Percentiles rank a stretch among this genome's conserved stretches.
Conservation (phyloP, 2,888 invertebrate genomes). For the Drosophila imparisetae region DNA sequence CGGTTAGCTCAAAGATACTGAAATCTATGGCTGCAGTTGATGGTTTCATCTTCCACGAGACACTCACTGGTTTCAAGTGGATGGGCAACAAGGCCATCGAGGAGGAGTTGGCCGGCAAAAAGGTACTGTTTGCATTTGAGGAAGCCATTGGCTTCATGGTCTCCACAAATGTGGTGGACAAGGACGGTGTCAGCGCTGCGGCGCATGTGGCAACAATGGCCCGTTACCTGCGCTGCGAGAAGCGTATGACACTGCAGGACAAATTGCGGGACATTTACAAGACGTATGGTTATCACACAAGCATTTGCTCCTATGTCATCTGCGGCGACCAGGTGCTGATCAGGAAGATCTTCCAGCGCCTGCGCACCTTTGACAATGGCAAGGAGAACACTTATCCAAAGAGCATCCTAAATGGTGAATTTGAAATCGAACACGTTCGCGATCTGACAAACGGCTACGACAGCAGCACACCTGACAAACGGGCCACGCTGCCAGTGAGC, state of each 20-base stretch:
- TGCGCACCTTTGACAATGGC: constrained; percentile 89
- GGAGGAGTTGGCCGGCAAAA: constrained; percentile 89
- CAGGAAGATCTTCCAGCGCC: constrained; percentile 90
- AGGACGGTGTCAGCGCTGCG: constrained; percentile 97
- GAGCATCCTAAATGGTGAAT: constrained; percentile 88
- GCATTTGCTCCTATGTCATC: constrained; percentile 94
- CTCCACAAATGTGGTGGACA: constrained; percentile 94
- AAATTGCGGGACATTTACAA: constrained; percentile 91
- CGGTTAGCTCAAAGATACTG: constrained; percentile 98
- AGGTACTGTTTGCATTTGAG: constrained; percentile 97
- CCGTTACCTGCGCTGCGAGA: constrained; percentile 88
- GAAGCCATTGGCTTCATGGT: constrained; percentile 99
- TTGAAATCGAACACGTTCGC: constrained; percentile 89
- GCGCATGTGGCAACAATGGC: constrained; percentile 91
- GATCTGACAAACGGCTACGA: constrained; percentile 95
- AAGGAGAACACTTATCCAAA: constrained; percentile 88
- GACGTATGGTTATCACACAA: constrained; percentile 95
- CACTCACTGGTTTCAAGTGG: constrained; percentile 99
- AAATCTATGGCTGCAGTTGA: constrained; percentile 91
- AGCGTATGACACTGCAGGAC: constrained; percentile 86
- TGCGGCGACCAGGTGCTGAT: constrained; percentile 91
- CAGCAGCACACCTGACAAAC: constrained; percentile 88
- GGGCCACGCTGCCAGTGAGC: constrained; percentile 89
- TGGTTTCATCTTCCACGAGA: constrained; percentile 92
- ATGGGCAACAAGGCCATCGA: constrained; percentile 95